phyloP scores from a whole-genome alignment of 2,797 vertebrate species.

The Trachops cirrhosus region DNA sequence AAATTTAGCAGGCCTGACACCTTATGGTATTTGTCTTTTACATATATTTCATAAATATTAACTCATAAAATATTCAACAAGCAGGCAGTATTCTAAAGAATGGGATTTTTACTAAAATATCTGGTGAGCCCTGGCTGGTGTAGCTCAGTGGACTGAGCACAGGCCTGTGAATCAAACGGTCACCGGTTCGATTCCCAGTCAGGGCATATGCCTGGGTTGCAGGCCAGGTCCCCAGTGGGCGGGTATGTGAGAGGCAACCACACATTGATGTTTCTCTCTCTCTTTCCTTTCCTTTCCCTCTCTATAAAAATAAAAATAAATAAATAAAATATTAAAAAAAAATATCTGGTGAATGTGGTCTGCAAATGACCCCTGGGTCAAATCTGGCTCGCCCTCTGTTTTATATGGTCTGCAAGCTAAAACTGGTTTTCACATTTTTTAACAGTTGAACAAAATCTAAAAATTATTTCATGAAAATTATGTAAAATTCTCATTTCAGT shows the following conservation, averaged over 20 bases:
- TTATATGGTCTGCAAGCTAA: not conserved
- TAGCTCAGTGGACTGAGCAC: no score
- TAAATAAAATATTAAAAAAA: no score
- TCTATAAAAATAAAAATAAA: no score
- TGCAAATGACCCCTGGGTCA: not conserved
- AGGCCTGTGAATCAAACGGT: no score
- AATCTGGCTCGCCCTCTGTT: not conserved
- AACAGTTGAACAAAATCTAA: not conserved
- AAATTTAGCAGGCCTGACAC: not conserved
- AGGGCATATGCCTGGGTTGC: no score
- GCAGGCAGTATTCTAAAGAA: not conserved
- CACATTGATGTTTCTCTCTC: no score
- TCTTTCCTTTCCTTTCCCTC: no score
- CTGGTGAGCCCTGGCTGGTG: no score
- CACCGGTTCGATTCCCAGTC: no score
- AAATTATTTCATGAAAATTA: not conserved
- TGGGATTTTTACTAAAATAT: not conserved
- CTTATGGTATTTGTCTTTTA: not conserved
- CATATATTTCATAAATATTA: constrained; percentile 27
- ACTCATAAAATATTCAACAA: not conserved
- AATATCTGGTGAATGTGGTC: not conserved
- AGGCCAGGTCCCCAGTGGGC: no score
- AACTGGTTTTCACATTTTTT: constrained; percentile 29
- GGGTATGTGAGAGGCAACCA: no score
- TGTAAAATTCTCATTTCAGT: not conserved